Conservation (phyloP, 2,797 vertebrate genomes). For the Lepus oiostolus region DNA sequence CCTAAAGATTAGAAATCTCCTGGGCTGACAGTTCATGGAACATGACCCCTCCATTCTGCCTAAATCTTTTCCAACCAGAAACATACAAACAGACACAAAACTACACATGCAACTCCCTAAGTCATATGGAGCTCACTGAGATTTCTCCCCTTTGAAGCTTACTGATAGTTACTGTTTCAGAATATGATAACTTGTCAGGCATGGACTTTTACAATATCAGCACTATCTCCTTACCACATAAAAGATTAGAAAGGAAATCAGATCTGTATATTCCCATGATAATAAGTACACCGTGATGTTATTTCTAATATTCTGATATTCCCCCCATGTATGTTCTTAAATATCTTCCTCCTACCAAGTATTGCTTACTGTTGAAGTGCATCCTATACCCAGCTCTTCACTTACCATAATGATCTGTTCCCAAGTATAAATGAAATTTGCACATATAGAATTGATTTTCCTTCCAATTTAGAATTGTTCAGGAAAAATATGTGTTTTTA, state of each 20-base stretch:
- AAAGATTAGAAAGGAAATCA: slow-evolving; percentile 22
- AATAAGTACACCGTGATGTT: background rate
- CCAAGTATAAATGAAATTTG: background rate
- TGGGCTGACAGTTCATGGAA: slow-evolving; percentile 47
- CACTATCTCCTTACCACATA: background rate
- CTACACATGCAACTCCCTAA: background rate
- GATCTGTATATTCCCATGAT: slow-evolving; percentile 21
- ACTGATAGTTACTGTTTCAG: background rate
- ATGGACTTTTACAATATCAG: background rate
- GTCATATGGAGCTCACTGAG: background rate
- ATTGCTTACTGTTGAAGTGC: background rate
- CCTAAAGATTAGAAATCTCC: slow-evolving; percentile 59
- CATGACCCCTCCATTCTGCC: background rate
- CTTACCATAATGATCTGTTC: background rate
- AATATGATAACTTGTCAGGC: slow-evolving; percentile 7
- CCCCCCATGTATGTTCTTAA: background rate
- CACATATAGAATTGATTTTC: background rate
- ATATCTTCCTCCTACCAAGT: background rate
- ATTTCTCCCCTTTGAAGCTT: slow-evolving; percentile 18
- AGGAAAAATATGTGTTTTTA: slow-evolving; percentile 25
- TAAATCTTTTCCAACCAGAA: slow-evolving; percentile 42
- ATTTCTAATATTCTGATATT: background rate
- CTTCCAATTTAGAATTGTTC: background rate
- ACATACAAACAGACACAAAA: background rate
- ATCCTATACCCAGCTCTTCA: background rate